These are phyloP conservation scores for Butastur rufipennis DNA, from an alignment of 2,113 vertebrate species.

Conservation along the genomic window DNA sequence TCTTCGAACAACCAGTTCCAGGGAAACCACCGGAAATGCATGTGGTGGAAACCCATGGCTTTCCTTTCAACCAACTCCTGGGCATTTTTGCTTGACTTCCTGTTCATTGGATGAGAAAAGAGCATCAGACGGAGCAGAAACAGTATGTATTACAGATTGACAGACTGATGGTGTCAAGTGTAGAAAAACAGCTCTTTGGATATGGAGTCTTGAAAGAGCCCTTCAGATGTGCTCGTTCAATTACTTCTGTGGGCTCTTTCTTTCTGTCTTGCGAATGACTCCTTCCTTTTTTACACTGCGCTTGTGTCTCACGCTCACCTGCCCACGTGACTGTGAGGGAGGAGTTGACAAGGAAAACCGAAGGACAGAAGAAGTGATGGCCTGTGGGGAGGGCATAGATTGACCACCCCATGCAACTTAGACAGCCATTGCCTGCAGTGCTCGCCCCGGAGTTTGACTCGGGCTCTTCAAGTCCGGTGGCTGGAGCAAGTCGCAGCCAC, in stretches of 20 bases:
- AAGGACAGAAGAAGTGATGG: neutral
- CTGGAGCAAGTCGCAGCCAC: neutral
- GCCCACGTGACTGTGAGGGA: neutral
- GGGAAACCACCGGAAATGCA: neutral
- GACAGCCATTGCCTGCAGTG: neutral
- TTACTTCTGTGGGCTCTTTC: neutral
- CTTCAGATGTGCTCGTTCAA: neutral
- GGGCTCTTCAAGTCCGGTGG: neutral
- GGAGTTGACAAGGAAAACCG: neutral
- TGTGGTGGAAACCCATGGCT: neutral
- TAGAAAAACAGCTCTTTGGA: neutral
- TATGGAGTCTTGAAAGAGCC: neutral
- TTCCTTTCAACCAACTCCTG: neutral
- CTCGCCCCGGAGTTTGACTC: neutral
- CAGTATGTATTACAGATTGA: neutral
- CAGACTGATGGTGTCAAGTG: neutral
- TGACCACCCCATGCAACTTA: neutral
- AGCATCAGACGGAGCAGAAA: neutral
- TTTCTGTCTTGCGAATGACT: neutral
- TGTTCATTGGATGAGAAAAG: neutral
- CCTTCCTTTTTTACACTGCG: neutral
- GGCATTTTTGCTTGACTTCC: neutral
- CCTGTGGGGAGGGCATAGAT: neutral
- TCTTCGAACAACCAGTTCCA: neutral
- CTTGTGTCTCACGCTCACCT: neutral